Percentiles rank a stretch among this genome's conserved stretches.
Conservation (phyloP, 2,113 vertebrate genomes). For the Datnioides undecimradiatus region DNA sequence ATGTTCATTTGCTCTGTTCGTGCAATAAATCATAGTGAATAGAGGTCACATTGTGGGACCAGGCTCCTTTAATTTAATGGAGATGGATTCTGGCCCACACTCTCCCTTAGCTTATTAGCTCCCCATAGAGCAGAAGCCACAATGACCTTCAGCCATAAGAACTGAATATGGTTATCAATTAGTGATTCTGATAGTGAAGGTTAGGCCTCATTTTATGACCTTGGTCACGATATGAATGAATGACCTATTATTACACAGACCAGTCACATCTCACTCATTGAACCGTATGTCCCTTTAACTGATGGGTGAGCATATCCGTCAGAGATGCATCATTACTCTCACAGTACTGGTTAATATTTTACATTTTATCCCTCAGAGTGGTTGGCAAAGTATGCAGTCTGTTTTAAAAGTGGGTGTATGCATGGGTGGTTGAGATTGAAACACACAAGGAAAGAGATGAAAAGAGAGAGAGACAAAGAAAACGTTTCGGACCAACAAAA, state of each 20-base stretch:
- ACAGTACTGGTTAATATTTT: conserved; percentile 41
- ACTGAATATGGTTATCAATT: conserved; percentile 56
- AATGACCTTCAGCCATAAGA: conserved; percentile 55
- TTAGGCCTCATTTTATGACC: conserved; percentile 28
- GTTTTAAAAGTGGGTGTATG: conserved; percentile 15
- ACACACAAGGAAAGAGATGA: neutral
- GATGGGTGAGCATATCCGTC: conserved; percentile 5
- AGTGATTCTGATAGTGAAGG: conserved; percentile 33
- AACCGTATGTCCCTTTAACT: conserved; percentile 1
- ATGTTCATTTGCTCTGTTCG: conserved; percentile 61
- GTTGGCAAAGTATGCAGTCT: neutral
- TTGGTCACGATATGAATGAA: conserved; percentile 9
- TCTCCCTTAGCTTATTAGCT: conserved; percentile 61
- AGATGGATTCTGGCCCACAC: conserved; percentile 68
- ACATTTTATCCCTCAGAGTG: conserved; percentile 26
- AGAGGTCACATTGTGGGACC: conserved; percentile 68
- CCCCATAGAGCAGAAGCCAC: conserved; percentile 43
- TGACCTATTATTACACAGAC: neutral
- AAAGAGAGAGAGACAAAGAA: neutral
- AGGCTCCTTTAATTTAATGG: conserved; percentile 68
- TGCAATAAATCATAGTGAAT: conserved; percentile 61
- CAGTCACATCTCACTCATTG: conserved; percentile 20
- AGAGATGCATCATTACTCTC: neutral
- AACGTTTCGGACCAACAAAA: neutral
- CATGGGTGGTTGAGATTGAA: conserved; percentile 1